phyloP scores from a whole-genome alignment of 2,888 invertebrate species.

The Pheosia tremula region DNA sequence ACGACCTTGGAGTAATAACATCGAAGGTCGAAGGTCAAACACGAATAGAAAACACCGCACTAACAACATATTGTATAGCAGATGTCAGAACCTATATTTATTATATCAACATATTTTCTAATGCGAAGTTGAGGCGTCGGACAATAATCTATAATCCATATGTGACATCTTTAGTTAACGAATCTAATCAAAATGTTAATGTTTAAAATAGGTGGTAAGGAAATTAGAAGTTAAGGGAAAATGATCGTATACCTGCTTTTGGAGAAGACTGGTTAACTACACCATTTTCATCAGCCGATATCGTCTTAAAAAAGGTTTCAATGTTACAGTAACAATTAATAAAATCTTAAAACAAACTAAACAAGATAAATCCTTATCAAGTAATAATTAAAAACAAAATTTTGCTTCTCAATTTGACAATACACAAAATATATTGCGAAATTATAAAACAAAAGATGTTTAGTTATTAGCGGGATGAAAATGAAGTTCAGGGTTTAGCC shows the following conservation, averaged over 20 bases:
- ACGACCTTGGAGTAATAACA: slow-evolving; percentile 38
- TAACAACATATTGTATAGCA: not conserved
- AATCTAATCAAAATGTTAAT: no score
- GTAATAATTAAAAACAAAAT: not conserved
- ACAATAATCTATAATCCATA: not conserved
- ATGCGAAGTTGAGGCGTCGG: not conserved
- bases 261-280: no score
- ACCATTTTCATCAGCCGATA: no score
- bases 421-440: not conserved
- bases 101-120: no score
- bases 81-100: not conserved
- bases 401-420: not conserved
- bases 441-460: not conserved
- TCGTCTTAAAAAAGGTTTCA: no score
- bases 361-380: no score
- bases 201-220: no score
- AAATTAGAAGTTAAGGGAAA: no score
- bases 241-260: no score
- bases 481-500: slow-evolving; percentile 23
- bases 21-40: slow-evolving; percentile 21
- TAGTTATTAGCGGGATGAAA: not conserved
- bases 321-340: no score
- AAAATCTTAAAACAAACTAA: no score
- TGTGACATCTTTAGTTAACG: no score
- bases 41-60: not conserved